phyloP scores from a whole-genome alignment of 2,888 invertebrate species.

The Pollenia amentaria region DNA sequence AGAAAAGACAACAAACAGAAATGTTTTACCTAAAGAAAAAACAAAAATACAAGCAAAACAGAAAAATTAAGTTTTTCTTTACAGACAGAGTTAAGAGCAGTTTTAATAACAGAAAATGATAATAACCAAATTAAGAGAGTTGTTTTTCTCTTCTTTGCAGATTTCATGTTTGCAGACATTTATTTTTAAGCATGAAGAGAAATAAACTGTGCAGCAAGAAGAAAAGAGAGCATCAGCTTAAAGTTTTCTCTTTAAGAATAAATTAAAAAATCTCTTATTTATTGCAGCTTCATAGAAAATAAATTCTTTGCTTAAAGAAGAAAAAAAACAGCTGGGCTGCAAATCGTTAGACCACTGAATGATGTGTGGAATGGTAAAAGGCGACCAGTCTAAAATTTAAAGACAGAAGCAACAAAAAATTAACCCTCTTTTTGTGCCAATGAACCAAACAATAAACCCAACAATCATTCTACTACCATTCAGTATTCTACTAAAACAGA shows the following conservation, averaged over 20 bases:
- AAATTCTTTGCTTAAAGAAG: background rate
- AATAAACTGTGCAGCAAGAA: too few relatives aligned
- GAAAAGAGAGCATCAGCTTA: background rate
- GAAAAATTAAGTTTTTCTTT: background rate
- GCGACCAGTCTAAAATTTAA: background rate
- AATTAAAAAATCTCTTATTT: background rate
- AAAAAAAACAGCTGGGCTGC: constrained; percentile 32
- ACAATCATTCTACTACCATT: background rate
- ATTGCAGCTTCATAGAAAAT: background rate
- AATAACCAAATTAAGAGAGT: constrained; percentile 10
- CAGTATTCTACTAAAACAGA: background rate
- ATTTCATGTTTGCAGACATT: background rate
- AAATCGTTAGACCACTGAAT: background rate
- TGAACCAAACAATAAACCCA: constrained; percentile 55
- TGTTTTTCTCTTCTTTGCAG: constrained; percentile 53
- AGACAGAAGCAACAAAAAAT: background rate
- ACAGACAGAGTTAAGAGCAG: background rate
- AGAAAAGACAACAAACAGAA: constrained; percentile 25
- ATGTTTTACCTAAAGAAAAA: constrained; percentile 27
- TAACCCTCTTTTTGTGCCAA: constrained; percentile 67
- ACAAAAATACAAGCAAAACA: constrained; percentile 14
- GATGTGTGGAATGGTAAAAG: constrained; percentile 3
- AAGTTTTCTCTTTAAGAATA: background rate
- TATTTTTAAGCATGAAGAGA: too few relatives aligned
- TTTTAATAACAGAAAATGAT: background rate